Evolutionary conservation across 2,888 invertebrate genomes (phyloP).

Genomic region (Odontocolon sp.): DNA sequence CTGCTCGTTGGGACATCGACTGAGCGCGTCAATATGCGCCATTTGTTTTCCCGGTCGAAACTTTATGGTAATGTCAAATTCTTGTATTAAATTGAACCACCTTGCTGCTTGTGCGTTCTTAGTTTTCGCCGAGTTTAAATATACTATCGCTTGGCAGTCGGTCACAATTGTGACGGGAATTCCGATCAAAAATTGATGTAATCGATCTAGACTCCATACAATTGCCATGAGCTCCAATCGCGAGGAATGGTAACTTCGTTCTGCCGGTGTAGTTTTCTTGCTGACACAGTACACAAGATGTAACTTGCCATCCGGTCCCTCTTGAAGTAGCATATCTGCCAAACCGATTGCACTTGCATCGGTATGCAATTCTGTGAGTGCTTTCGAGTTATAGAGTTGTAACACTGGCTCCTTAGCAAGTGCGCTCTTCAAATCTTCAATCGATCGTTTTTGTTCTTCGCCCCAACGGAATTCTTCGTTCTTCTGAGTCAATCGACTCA

Average conservation of each 20-base stretch:
- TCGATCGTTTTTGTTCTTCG: constrained; percentile 12
- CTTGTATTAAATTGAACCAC: background rate
- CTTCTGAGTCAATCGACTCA: constrained; percentile 22
- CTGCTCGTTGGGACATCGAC: constrained; percentile 47
- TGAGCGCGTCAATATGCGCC: constrained; percentile 61
- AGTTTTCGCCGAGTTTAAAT: background rate
- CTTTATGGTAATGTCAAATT: constrained; percentile 56
- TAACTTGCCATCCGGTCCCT: constrained; percentile 48
- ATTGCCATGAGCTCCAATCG: constrained; percentile 45
- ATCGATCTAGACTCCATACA: constrained; percentile 16
- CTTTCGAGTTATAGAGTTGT: constrained; percentile 14
- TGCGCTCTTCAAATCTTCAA: constrained; percentile 23
- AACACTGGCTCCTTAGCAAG: constrained; percentile 22
- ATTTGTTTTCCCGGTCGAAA: constrained; percentile 59
- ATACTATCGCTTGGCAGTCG: constrained; percentile 66
- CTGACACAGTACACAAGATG: constrained; percentile 63
- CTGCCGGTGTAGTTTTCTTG: constrained; percentile 63
- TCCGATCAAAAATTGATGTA: constrained; percentile 11
- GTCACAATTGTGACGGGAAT: constrained; percentile 58
- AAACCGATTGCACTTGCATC: constrained; percentile 24
- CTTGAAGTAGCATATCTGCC: constrained; percentile 52
- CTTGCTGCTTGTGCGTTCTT: background rate
- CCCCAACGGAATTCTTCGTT: constrained; percentile 23
- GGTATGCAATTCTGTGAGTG: constrained; percentile 39
- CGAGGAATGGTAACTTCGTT: constrained; percentile 65